Evolutionary conservation across 2,888 invertebrate genomes (phyloP), one percentile per base, ranked within the genome.

Genomic region (Penaeus monodon): DNA sequence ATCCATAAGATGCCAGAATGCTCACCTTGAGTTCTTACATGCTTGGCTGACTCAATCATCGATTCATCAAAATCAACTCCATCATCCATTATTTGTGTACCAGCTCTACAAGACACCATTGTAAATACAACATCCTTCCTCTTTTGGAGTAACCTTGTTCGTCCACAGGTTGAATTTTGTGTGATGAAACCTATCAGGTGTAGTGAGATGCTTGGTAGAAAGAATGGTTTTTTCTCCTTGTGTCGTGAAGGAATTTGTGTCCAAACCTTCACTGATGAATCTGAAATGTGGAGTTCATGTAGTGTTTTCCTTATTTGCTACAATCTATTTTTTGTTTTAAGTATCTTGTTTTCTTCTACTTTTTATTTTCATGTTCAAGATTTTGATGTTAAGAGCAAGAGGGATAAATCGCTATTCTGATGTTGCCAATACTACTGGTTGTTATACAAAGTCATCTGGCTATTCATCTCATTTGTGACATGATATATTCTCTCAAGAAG

Each of bases 51-150:
- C 63, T 70, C 70, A 82, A 57, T 82, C 81, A 82, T 73, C 17
- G 57, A 29, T 49, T 81, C 81, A 81, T 68, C 81, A 44, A 24
- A 73, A 57, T 77, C 77, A 77, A 57, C 49, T 29, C 73, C 81
- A 82, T 82, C 81, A 82, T 82, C 63, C 77, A 82, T 73, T 82
- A 63, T 82, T 57, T 82, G 77, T 77, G 38, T 77, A 49, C 70
- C 73, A 57, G 73, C 70, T 82, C 81, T 27, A 82, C 70, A 38
- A 65, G 73, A 70, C 66, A 44, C 81, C 57, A 70, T 57, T 82
- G 81, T 82, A 82, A 44, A 82, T 82, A 82, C 29, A 57, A 29
- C 57, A 82, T 82, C 81, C 49, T 70, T 82, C 81, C 70, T 44
- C 64, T 64, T 80, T 65, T 57, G 64, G 66, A 81, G 57, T 57